A percentile compares a stretch with the other conserved stretches of the same genome.
These are phyloP conservation scores for Sebastes hubbsi DNA, from an alignment of 2,797 vertebrate species.

Conservation along the genomic window DNA sequence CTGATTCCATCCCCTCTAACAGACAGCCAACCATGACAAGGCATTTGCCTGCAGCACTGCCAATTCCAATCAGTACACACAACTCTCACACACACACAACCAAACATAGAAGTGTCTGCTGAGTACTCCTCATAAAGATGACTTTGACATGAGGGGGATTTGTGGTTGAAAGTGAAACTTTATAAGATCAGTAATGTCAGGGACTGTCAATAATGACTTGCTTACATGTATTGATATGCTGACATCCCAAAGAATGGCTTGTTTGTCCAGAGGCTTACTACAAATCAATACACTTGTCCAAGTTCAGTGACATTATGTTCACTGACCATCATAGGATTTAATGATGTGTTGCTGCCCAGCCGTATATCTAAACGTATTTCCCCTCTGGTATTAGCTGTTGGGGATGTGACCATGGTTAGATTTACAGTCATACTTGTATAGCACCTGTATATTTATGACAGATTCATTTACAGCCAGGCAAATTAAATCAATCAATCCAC, in stretches of 20 bases:
- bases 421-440: not conserved
- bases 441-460: not conserved
- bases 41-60: constrained; percentile 10
- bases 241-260: constrained; percentile 67
- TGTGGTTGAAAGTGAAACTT: constrained; percentile 56
- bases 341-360: constrained; percentile 34
- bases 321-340: constrained; percentile 38
- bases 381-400: not conserved
- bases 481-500: constrained; percentile 30
- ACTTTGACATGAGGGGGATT: constrained; percentile 44
- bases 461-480: not conserved
- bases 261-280: constrained; percentile 77
- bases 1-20: constrained; percentile 11
- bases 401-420: not conserved
- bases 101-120: not conserved
- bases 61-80: constrained; percentile 1
- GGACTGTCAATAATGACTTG: constrained; percentile 53
- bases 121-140: constrained; percentile 1
- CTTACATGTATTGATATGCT: constrained; percentile 73
- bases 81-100: not conserved
- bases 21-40: constrained; percentile 10
- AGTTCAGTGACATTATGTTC: constrained; percentile 60
- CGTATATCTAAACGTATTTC: not conserved
- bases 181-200: constrained; percentile 50
- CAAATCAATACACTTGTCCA: constrained; percentile 68